Conservation (phyloP, 2,113 vertebrate species). For the Apeltes quadracus region DNA sequence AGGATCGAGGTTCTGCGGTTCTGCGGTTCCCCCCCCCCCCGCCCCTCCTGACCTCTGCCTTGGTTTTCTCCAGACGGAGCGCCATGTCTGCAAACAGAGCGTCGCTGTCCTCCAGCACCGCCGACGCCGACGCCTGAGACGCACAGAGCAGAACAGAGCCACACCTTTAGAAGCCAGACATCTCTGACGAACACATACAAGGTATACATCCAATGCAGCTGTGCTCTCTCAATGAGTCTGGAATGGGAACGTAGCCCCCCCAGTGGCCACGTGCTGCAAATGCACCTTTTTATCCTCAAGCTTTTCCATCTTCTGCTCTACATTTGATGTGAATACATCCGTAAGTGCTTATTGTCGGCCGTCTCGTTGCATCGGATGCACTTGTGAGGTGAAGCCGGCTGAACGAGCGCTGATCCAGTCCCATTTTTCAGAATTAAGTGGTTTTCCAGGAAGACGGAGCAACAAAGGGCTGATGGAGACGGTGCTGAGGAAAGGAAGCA, state of each 20-base stretch:
- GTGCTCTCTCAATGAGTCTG: neutral
- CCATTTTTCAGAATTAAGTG: neutral
- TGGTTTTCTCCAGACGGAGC: constrained; percentile 69
- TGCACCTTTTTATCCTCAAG: too few relatives aligned
- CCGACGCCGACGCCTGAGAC: constrained; percentile 52
- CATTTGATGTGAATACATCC: too few relatives aligned
- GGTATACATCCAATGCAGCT: neutral
- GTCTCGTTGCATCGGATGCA: too few relatives aligned
- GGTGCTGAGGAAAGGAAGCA: neutral
- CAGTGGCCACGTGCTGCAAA: too few relatives aligned
- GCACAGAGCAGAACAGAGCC: neutral
- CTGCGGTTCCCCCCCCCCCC: neutral
- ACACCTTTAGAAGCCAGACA: too few relatives aligned
- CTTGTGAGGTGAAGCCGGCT: too few relatives aligned
- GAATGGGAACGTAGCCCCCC: too few relatives aligned
- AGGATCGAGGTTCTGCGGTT: too few relatives aligned
- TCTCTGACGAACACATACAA: neutral
- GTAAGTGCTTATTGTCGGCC: too few relatives aligned
- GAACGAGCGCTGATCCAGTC: too few relatives aligned
- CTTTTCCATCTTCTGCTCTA: too few relatives aligned
- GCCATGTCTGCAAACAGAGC: constrained; percentile 73
- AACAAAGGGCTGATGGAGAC: neutral
- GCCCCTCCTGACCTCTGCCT: constrained; percentile 61
- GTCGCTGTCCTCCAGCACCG: constrained; percentile 73
- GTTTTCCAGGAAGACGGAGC: neutral